Conservation (phyloP, 2,113 vertebrate genomes). For the Bambusicola thoracicus region DNA sequence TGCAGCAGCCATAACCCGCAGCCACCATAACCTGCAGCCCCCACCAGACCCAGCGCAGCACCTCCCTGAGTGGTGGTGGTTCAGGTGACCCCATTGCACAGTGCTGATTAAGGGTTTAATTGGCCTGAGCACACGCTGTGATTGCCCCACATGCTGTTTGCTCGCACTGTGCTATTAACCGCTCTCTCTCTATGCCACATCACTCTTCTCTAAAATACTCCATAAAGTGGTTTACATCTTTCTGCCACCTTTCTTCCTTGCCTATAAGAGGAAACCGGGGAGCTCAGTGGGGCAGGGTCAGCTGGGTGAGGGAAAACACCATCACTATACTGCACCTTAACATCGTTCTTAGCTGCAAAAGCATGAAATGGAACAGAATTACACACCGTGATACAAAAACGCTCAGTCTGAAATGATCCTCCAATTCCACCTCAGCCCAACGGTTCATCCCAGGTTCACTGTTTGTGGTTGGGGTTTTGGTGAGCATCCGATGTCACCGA, state of each 20-base stretch:
- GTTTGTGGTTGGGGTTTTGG: neutral
- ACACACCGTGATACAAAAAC: neutral
- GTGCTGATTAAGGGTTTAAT: neutral
- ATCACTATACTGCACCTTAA: neutral
- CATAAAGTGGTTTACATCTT: neutral
- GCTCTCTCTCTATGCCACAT: neutral
- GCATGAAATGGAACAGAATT: neutral
- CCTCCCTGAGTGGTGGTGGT: neutral
- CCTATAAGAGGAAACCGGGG: neutral
- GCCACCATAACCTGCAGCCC: neutral
- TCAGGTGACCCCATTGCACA: accelerated
- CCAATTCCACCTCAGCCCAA: neutral
- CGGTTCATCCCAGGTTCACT: accelerated
- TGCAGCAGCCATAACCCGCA: too few relatives aligned
- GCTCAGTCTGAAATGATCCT: accelerated
- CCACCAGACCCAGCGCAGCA: neutral
- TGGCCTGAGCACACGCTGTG: accelerated
- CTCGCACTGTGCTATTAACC: neutral
- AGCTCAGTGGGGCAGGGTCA: neutral
- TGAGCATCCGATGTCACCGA: neutral
- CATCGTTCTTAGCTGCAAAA: neutral
- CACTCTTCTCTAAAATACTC: neutral
- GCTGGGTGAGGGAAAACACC: neutral
- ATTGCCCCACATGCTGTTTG: neutral
- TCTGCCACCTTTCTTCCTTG: neutral